phyloP scores from a whole-genome alignment of 1,140 invertebrate species.

The Lordiphosa clarofinis region DNA sequence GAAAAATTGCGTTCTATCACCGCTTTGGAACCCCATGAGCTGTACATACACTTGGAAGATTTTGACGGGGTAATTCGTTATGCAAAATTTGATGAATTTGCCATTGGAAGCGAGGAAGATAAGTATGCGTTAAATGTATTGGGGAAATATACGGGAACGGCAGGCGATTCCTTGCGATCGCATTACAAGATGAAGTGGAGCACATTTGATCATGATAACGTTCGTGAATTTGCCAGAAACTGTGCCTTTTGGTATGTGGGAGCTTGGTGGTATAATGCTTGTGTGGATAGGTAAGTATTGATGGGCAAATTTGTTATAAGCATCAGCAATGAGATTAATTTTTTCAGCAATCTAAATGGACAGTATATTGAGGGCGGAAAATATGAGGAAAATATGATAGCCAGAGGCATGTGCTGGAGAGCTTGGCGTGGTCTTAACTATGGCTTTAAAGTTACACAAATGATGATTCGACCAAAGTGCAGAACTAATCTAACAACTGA shows the following conservation, averaged over 20 bases:
- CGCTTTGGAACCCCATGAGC: constrained; percentile 82
- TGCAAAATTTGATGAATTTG: constrained; percentile 85
- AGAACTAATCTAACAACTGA: constrained; percentile 21
- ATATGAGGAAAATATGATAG: constrained; percentile 54
- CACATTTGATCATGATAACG: constrained; percentile 82
- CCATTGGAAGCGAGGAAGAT: constrained; percentile 83
- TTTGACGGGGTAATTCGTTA: constrained; percentile 80
- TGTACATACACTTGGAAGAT: constrained; percentile 84
- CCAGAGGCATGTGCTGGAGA: constrained; percentile 62
- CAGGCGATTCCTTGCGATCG: constrained; percentile 38
- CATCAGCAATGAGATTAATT: too few relatives aligned
- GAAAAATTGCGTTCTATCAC: constrained; percentile 83
- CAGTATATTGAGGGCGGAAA: constrained; percentile 52
- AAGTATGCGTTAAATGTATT: constrained; percentile 84
- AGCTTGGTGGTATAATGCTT: constrained; percentile 84
- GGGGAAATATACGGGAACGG: constrained; percentile 80
- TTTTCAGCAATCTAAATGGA: constrained; percentile 48
- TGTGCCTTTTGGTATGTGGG: constrained; percentile 84
- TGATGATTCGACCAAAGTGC: constrained; percentile 63
- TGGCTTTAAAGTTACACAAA: constrained; percentile 48
- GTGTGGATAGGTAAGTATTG: constrained; percentile 51
- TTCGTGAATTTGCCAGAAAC: constrained; percentile 83
- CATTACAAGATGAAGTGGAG: constrained; percentile 37
- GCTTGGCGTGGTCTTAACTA: constrained; percentile 66
- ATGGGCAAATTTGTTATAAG: background rate